A percentile compares a stretch with the other conserved stretches of the same genome.
These are phyloP conservation scores for Drosophila bifasciata DNA, from an alignment of 1,140 invertebrate species.

Conservation along the genomic window DNA sequence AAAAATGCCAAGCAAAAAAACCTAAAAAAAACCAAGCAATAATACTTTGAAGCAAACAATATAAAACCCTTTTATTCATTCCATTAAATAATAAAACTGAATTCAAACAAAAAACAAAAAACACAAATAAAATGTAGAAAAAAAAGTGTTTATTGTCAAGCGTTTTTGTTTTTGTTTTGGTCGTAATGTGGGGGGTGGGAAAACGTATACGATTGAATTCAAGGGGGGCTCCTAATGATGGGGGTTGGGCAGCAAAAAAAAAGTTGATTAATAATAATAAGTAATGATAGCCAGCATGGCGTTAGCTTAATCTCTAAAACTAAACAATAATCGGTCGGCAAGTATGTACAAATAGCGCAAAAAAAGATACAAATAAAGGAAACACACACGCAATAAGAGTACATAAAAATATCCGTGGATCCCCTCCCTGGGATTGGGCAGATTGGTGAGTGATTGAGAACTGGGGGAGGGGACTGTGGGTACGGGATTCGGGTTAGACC, in stretches of 20 bases:
- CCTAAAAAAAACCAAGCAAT: too few relatives aligned
- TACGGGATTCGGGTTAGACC: conserved; percentile 81
- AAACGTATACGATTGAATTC: too few relatives aligned
- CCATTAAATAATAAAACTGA: too few relatives aligned
- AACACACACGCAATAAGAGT: conserved; percentile 2
- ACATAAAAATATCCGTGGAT: neutral
- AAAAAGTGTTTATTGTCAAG: conserved; percentile 76
- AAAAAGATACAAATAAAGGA: conserved; percentile 4
- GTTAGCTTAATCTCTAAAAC: conserved; percentile 52
- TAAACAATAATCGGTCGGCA: conserved; percentile 53
- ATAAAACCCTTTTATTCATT: too few relatives aligned
- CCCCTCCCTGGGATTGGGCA: neutral
- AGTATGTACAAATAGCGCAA: conserved; percentile 48
- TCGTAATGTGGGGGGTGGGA: neutral
- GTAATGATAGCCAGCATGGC: conserved; percentile 14
- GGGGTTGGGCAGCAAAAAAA: conserved; percentile 34
- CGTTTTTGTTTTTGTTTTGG: conserved; percentile 5
- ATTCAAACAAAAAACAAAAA: conserved; percentile 14
- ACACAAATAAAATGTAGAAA: conserved; percentile 46
- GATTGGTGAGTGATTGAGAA: neutral
- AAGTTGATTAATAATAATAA: conserved; percentile 5
- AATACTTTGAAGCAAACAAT: too few relatives aligned
- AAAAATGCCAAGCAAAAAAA: too few relatives aligned
- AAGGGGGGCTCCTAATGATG: neutral
- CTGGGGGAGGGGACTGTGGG: neutral